These are phyloP conservation scores for Oryzias woworae DNA, from an alignment of 2,113 vertebrate species.

Conservation along the genomic window DNA sequence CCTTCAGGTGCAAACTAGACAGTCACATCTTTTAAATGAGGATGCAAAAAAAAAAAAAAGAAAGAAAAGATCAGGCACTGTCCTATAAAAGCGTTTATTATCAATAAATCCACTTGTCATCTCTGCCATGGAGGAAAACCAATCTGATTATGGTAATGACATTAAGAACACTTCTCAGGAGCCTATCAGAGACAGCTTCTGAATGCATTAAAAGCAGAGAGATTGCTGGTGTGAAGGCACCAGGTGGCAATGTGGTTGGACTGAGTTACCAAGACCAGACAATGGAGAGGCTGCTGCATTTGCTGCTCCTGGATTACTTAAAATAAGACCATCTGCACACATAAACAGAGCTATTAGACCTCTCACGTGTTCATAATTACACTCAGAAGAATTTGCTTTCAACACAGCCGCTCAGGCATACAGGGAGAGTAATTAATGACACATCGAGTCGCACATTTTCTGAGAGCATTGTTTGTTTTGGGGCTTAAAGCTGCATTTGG, in stretches of 20 bases:
- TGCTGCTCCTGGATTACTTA: constrained; percentile 45
- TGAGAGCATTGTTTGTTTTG: constrained; percentile 41
- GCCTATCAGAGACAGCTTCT: constrained; percentile 7
- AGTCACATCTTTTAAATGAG: not conserved
- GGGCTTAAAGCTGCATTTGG: constrained; percentile 43
- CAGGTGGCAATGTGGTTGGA: constrained; percentile 59
- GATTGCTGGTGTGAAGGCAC: constrained; percentile 34
- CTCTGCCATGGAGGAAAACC: not conserved
- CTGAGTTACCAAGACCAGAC: constrained; percentile 51
- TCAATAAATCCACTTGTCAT: not conserved
- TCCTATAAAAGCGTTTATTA: not conserved
- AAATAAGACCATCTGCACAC: constrained; percentile 58
- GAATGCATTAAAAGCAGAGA: constrained; percentile 15
- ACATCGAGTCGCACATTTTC: constrained; percentile 57
- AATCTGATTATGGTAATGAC: constrained; percentile 24
- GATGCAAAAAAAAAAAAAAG: not conserved
- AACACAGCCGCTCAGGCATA: constrained; percentile 36
- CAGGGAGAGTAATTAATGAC: constrained; percentile 52
- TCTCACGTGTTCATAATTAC: constrained; percentile 50
- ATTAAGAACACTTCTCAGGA: constrained; percentile 5
- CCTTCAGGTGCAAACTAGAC: not conserved
- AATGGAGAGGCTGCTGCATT: constrained; percentile 62
- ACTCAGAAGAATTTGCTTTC: constrained; percentile 41
- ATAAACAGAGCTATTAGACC: constrained; percentile 29
- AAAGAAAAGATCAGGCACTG: not conserved